A percentile compares a stretch with the other conserved stretches of the same genome.
Conservation (phyloP, 2,888 invertebrate species). For the Entomobrya proxima region DNA sequence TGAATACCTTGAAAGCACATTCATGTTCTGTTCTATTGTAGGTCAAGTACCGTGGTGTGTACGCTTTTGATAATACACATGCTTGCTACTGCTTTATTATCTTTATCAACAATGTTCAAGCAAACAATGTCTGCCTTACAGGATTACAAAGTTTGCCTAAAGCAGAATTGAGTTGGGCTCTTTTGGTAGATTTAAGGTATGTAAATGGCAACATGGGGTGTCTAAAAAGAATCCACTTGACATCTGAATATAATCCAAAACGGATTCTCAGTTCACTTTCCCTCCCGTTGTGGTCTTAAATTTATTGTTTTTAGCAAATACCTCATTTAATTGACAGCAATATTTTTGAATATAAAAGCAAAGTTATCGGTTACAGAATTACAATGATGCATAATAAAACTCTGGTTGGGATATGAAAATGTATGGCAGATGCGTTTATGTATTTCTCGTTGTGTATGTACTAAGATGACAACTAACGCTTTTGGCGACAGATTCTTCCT, state of each 20-base stretch:
- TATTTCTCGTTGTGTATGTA: neutral
- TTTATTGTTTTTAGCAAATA: neutral
- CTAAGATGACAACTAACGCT: neutral
- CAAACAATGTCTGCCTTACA: no score
- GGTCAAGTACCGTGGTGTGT: conserved; percentile 26
- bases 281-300: neutral
- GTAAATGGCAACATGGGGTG: neutral
- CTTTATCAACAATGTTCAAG: neutral
- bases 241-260: neutral
- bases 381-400: no score
- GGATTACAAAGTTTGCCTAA: no score
- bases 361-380: no score
- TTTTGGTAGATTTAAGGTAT: no score
- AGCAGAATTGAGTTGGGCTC: no score
- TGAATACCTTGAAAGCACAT: neutral
- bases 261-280: neutral
- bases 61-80: conserved; percentile 14
- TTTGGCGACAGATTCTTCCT: neutral
- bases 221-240: neutral
- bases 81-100: neutral
- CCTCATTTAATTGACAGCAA: neutral
- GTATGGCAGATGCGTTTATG: neutral
- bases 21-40: conserved; percentile 15
- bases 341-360: neutral
- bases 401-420: neutral